A percentile compares a stretch with the other conserved stretches of the same genome.
These are phyloP conservation scores for Patiria pectinifera DNA, from an alignment of 53 echinoderm and acorn worm genomes.

Conservation along the genomic window DNA sequence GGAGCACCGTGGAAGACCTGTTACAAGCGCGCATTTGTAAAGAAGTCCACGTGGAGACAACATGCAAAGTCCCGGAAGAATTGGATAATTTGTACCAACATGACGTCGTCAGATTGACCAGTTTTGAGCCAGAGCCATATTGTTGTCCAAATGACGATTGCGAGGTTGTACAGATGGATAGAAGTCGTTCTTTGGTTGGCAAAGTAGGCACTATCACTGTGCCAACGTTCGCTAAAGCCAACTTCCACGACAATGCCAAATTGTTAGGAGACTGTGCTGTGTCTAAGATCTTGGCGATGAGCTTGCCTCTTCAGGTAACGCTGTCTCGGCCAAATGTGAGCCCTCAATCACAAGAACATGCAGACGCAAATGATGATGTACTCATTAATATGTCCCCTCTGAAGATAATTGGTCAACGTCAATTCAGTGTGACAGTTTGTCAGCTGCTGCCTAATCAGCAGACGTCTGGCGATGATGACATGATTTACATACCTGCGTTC, in stretches of 20 bases:
- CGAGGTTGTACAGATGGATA: conserved; percentile 17
- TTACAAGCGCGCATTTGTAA: not conserved
- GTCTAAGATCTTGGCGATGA: conserved; percentile 9
- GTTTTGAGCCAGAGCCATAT: not conserved
- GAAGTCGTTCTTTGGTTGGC: conserved; percentile 24
- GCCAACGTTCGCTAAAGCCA: conserved; percentile 9
- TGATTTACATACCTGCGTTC: conserved; percentile 2
- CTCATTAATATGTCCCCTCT: conserved; percentile 29
- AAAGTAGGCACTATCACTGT: conserved; percentile 20
- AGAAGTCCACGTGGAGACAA: conserved; percentile 48
- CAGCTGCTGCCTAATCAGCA: not conserved
- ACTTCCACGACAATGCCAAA: conserved; percentile 6
- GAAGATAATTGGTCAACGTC: not conserved
- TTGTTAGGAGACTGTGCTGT: not conserved
- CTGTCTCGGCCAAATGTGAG: conserved; percentile 20
- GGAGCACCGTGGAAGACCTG: conserved; percentile 43
- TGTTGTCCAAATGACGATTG: not conserved
- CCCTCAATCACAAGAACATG: not conserved
- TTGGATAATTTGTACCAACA: conserved; percentile 17
- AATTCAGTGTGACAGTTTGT: not conserved
- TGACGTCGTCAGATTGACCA: conserved; percentile 23
- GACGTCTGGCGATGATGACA: not conserved
- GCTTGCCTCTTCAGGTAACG: not conserved
- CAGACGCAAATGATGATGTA: conserved; percentile 5
- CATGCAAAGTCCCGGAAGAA: not conserved